phyloP scores from a whole-genome alignment of 2,113 vertebrate species.

The Sturnira hondurensis region DNA sequence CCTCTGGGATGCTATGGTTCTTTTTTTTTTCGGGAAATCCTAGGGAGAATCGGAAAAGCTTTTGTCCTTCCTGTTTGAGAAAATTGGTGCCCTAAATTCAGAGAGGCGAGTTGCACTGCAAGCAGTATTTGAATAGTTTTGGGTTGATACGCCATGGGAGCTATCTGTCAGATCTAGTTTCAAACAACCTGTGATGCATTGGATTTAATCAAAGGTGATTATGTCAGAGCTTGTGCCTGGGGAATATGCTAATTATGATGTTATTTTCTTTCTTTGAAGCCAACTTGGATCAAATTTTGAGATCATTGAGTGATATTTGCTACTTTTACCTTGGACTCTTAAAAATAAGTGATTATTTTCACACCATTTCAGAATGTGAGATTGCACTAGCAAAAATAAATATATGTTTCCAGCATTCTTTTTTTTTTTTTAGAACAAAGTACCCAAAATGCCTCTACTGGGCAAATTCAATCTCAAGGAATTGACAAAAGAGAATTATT shows the following conservation, averaged over 20 bases:
- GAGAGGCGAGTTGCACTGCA: not conserved
- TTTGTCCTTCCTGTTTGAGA: not conserved
- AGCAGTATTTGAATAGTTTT: not conserved
- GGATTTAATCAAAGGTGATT: slow-evolving; percentile 48
- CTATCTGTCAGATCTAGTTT: slow-evolving; percentile 23
- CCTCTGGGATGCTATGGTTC: not conserved
- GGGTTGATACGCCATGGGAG: not conserved
- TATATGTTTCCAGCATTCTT: not conserved
- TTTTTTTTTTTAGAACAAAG: not conserved
- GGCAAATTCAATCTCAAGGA: not conserved
- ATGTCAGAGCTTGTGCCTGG: not conserved
- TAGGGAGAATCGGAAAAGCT: not conserved
- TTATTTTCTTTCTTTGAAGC: slow-evolving; percentile 31
- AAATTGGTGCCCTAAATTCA: not conserved
- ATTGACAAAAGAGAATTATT: not conserved
- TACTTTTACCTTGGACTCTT: not conserved
- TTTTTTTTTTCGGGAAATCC: not conserved
- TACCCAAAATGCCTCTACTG: not conserved
- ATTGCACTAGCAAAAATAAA: not conserved
- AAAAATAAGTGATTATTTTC: not conserved
- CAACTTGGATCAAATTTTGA: slow-evolving; percentile 5
- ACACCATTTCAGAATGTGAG: not conserved
- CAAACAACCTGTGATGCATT: not conserved
- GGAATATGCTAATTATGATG: slow-evolving; percentile 40
- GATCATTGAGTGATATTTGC: not conserved